Percentiles rank a stretch among this genome's conserved stretches.
Evolutionary conservation across 2,888 invertebrate genomes (phyloP).

Genomic region (Hirtodrosophila histrioides): DNA sequence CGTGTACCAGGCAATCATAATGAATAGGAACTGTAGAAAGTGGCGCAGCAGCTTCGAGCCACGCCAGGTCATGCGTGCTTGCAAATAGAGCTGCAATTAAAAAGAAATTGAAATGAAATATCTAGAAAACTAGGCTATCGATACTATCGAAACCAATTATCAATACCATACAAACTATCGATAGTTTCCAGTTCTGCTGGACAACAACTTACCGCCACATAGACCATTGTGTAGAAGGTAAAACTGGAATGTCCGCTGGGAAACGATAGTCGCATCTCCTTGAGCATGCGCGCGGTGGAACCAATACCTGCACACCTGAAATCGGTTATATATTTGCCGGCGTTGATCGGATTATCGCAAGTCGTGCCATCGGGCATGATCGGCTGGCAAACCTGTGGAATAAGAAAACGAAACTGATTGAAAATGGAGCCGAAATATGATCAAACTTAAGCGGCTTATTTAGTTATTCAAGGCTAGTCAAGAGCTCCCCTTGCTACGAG

Average conservation of each 20-base stretch:
- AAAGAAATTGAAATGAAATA: neutral
- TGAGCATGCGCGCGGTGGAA: slow-evolving; percentile 86
- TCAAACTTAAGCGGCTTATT: slow-evolving; percentile 31
- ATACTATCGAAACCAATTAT: too few species aligned
- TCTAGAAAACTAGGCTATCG: too few species aligned
- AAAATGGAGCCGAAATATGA: neutral
- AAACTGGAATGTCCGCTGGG: slow-evolving; percentile 97
- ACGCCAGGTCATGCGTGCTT: slow-evolving; percentile 92
- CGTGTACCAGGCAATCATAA: slow-evolving; percentile 93
- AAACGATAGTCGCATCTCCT: slow-evolving; percentile 93
- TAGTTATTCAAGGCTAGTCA: neutral
- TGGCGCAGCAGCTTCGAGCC: slow-evolving; percentile 92
- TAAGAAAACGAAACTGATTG: neutral
- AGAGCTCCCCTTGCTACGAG: neutral
- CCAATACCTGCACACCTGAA: slow-evolving; percentile 88
- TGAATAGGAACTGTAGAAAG: slow-evolving; percentile 91
- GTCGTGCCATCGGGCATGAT: slow-evolving; percentile 50
- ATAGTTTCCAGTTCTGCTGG: neutral
- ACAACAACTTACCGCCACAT: slow-evolving; percentile 91
- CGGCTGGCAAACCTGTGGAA: slow-evolving; percentile 66
- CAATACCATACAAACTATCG: too few species aligned
- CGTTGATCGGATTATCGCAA: slow-evolving; percentile 86
- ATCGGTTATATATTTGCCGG: slow-evolving; percentile 88
- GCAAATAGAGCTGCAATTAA: slow-evolving; percentile 91
- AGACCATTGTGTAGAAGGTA: slow-evolving; percentile 93